These are phyloP conservation scores for Iphiclides podalirius DNA, from an alignment of 2,888 invertebrate genomes.

Conservation along the genomic window DNA sequence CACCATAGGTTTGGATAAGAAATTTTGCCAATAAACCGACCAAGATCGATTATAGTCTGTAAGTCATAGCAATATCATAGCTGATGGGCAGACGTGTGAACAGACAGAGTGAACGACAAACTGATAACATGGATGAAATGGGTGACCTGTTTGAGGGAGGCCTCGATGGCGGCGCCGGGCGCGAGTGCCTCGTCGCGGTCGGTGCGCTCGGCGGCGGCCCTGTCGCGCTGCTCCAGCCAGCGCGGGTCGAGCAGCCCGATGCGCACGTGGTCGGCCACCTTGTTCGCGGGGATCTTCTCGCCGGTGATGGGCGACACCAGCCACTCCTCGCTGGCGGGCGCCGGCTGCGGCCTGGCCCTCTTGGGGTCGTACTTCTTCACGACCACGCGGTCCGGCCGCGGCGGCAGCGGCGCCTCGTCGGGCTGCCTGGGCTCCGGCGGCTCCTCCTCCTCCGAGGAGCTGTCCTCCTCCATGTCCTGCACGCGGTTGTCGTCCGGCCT, in stretches of 20 bases:
- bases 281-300: slow-evolving; percentile 97
- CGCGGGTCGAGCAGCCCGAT: slow-evolving; percentile 97
- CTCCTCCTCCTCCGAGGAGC: slow-evolving; percentile 79
- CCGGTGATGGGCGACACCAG: slow-evolving; percentile 99
- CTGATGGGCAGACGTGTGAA: too few species aligned
- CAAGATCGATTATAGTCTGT: too few species aligned
- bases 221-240: slow-evolving; percentile 98
- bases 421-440: slow-evolving; percentile 51
- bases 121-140: too few species aligned
- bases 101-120: too few species aligned
- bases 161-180: slow-evolving; percentile 94
- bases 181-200: slow-evolving; percentile 84
- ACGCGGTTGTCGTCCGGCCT: slow-evolving; percentile 77
- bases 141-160: slow-evolving; percentile 91
- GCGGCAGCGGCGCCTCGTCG: slow-evolving; percentile 87
- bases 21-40: too few species aligned
- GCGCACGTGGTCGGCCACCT: slow-evolving; percentile 98
- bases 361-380: slow-evolving; percentile 99
- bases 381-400: slow-evolving; percentile 94
- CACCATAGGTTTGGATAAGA: too few species aligned
- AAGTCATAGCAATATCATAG: too few species aligned
- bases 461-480: slow-evolving; percentile 96
- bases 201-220: slow-evolving; percentile 94
- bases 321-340: slow-evolving; percentile 87
- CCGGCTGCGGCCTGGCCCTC: slow-evolving; percentile 79